phyloP scores from a whole-genome alignment of 1,140 invertebrate species.

The Holcopasites calliopsidis region DNA sequence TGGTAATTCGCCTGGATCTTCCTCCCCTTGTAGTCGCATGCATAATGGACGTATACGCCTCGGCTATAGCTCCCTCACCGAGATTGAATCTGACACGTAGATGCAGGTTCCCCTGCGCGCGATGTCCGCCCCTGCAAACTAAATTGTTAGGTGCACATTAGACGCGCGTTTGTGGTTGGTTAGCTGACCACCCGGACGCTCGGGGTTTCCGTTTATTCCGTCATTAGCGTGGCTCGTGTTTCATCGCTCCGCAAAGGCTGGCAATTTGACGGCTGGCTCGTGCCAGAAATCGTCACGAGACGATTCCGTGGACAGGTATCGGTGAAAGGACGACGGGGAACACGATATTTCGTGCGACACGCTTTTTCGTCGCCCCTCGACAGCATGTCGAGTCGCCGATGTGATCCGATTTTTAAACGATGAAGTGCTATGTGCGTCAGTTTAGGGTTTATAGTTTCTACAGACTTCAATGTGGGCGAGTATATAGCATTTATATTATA shows the following conservation, averaged over 20 bases:
- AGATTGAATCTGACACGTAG: slow-evolving; percentile 28
- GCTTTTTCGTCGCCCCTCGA: neutral
- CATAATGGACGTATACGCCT: slow-evolving; percentile 34
- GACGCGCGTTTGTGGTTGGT: slow-evolving; percentile 25
- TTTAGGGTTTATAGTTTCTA: too few relatives aligned
- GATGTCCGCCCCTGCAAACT: neutral
- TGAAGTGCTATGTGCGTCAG: neutral
- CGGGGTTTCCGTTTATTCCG: slow-evolving; percentile 29
- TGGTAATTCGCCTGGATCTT: slow-evolving; percentile 27
- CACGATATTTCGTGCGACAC: neutral
- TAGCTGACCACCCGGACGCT: slow-evolving; percentile 12
- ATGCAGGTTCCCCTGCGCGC: neutral
- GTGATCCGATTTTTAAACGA: neutral
- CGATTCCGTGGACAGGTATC: neutral
- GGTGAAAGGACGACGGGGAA: neutral
- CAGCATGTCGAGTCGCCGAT: neutral
- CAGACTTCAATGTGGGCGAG: too few relatives aligned
- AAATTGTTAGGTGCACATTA: slow-evolving; percentile 33
- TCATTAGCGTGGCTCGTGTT: slow-evolving; percentile 22
- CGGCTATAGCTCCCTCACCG: neutral
- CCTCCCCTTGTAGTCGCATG: slow-evolving; percentile 4
- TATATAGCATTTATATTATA: too few relatives aligned
- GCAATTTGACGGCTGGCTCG: slow-evolving; percentile 16
- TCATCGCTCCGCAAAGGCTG: slow-evolving; percentile 1
- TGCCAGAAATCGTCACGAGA: neutral